Base-by-base conservation (phyloP, 37 sponge, comb jelly and placozoan species). In the Petrosia ficiformis region DNA sequence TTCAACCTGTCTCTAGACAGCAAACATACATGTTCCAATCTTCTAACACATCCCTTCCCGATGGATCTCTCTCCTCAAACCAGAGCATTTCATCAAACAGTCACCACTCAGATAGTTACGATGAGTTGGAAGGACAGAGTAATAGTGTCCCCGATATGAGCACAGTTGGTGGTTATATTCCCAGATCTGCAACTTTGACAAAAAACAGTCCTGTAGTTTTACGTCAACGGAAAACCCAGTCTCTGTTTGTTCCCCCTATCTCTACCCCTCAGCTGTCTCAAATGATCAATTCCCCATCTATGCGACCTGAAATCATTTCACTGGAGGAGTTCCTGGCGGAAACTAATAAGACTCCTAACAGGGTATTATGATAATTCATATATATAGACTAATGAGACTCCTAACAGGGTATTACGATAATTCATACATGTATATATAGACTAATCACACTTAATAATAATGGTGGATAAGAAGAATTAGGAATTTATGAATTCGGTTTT, bases 321-420 rank as follows among this genome's bases (percentile, higher is more conserved):
- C 77, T 92, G 41, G 88, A 87, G 35, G 92, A 92, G 39, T 92
- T 92, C 80, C 77, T 92, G 4, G 73, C 76, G 0, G 92, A 92
- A 59, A 77, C 71, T 60, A 77, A 86, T 65, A 85, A 82, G 71
- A 86, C 88, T 2, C 92, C 92, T 24, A 87, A 87, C 67, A 59
- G 77, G 54, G 79, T 59, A 26, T 48, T 19, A 8, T 48, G 54
- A 48, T 8, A 48, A 14, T 48, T 19, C 14, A 48, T 14, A 19
- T 8, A 48, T 8, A 48, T 48, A 48, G 8, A 48, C 54, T 48
- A 48, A 48, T 48, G 14, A 19, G 14, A 19, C 14, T 48, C 8
- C 31, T 57, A 28, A 35, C 29, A 65, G 67, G 22, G 67, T 65
- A 16, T 29, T 65, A 65, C 57, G 21, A 16, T 54, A 54, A 21